phyloP scores from a whole-genome alignment of 2,797 vertebrate genomes.

The Paratrypauchen microcephalus region DNA sequence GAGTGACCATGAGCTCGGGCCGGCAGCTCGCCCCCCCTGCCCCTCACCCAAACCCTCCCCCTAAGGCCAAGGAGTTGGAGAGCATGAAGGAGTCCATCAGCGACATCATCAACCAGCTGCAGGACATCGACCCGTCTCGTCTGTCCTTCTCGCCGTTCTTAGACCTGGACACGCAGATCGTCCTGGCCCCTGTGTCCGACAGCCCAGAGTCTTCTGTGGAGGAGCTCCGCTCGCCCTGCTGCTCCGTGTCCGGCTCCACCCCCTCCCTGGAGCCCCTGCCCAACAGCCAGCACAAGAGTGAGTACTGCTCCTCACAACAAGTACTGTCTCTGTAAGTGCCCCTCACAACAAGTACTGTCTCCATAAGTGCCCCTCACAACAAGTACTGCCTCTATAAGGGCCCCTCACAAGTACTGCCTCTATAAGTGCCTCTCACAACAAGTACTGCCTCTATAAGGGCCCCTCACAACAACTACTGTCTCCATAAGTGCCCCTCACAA shows the following conservation, averaged over 20 bases:
- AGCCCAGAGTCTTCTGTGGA: constrained; percentile 81
- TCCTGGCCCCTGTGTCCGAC: constrained; percentile 79
- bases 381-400: too few relatives aligned
- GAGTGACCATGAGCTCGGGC: constrained; percentile 71
- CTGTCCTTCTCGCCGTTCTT: constrained; percentile 82
- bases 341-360: too few relatives aligned
- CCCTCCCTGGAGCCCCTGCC: constrained; percentile 65
- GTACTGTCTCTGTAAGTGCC: too few relatives aligned
- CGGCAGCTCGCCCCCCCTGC: constrained; percentile 63
- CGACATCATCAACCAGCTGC: constrained; percentile 81
- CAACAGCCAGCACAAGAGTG: constrained; percentile 44
- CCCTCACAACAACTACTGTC: too few relatives aligned
- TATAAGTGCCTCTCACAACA: too few relatives aligned
- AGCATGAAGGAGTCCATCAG: constrained; percentile 80
- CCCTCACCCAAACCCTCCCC: constrained; percentile 31
- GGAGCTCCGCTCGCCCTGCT: constrained; percentile 77
- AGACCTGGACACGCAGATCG: constrained; percentile 82
- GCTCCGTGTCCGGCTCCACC: constrained; percentile 72
- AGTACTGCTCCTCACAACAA: too few relatives aligned
- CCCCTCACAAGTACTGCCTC: too few relatives aligned
- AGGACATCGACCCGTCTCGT: constrained; percentile 77
- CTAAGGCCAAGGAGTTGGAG: constrained; percentile 75
- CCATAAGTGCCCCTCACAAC: too few relatives aligned
- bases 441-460: too few relatives aligned
- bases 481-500: too few relatives aligned